These are phyloP conservation scores for Tribolium freemani DNA, from an alignment of 2,888 invertebrate genomes.

Conservation along the genomic window DNA sequence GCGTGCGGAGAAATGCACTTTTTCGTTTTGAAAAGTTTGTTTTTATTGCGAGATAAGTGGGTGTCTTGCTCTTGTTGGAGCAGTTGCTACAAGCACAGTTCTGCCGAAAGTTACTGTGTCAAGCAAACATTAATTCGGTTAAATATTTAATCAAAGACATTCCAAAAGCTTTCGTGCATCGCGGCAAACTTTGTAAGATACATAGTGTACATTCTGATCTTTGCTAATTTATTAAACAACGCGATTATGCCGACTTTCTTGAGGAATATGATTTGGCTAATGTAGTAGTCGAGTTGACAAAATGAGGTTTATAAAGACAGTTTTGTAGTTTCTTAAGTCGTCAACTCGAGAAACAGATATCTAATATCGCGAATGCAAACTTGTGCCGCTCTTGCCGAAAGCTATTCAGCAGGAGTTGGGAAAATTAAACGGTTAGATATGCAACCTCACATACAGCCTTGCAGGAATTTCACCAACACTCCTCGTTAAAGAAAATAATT, in stretches of 20 bases:
- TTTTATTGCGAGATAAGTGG: neutral
- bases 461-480: conserved; percentile 8
- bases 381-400: neutral
- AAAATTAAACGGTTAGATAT: conserved; percentile 4
- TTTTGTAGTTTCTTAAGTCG: neutral
- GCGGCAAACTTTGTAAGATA: neutral
- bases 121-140: neutral
- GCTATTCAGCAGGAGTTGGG: neutral
- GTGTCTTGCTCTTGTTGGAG: conserved; percentile 4
- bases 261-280: neutral
- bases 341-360: neutral
- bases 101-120: neutral
- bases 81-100: neutral
- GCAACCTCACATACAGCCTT: conserved; percentile 17
- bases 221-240: neutral
- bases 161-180: neutral
- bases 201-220: neutral
- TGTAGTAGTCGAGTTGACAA: too few relatives aligned
- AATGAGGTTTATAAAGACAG: conserved; percentile 1
- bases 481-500: too few relatives aligned
- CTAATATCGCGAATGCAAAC: neutral
- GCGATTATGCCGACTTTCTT: neutral
- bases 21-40: neutral
- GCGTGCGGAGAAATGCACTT: neutral
- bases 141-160: neutral